Evolutionary conservation across 2,113 vertebrate species (phyloP).

Genomic region (Planiliza haematocheilus): DNA sequence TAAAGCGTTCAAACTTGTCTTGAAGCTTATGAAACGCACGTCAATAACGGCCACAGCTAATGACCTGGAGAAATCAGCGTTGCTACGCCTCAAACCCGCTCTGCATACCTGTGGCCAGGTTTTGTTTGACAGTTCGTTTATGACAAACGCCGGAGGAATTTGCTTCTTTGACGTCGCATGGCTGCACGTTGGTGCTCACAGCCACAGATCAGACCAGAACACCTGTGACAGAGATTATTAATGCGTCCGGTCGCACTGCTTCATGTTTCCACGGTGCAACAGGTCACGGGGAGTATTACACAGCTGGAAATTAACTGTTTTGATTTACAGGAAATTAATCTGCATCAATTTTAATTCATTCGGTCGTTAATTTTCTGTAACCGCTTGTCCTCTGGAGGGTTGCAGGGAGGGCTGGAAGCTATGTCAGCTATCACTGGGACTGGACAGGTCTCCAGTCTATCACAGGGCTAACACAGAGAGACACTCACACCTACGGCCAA

Average conservation of each 20-base stretch:
- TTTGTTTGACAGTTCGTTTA: slow-evolving; percentile 10
- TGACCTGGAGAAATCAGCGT: background rate
- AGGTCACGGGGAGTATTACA: too few species aligned
- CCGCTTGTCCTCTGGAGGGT: too few species aligned
- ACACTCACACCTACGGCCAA: too few species aligned
- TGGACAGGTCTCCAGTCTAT: too few species aligned
- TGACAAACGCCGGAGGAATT: slow-evolving; percentile 15
- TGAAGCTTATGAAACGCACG: background rate
- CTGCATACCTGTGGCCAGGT: slow-evolving; percentile 8
- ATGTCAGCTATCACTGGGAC: too few species aligned
- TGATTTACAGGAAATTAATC: too few species aligned
- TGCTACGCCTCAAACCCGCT: background rate
- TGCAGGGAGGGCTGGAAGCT: too few species aligned
- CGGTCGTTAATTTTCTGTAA: too few species aligned
- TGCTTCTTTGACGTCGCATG: background rate
- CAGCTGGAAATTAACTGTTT: too few species aligned
- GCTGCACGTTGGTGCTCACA: background rate
- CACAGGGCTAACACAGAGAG: too few species aligned
- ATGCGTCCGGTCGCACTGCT: background rate
- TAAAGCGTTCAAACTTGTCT: background rate
- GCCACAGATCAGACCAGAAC: background rate
- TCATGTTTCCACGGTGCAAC: too few species aligned
- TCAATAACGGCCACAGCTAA: background rate
- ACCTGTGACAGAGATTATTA: background rate
- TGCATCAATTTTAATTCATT: too few species aligned